Percentiles rank a stretch among this genome's conserved stretches.
These are phyloP conservation scores for Homarus gammarus DNA, from an alignment of 2,888 invertebrate genomes.

Conservation along the genomic window DNA sequence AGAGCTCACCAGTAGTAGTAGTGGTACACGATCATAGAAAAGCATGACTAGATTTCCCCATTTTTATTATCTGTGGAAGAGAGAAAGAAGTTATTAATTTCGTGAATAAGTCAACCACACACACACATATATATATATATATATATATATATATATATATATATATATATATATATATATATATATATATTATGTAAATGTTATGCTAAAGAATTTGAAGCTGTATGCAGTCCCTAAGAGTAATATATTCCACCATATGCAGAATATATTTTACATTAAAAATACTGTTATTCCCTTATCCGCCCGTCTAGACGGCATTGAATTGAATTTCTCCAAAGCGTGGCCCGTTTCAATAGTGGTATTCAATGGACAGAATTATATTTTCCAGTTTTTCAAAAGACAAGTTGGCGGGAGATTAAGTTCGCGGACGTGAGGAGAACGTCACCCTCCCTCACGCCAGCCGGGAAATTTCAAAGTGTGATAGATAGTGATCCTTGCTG, in stretches of 20 bases:
- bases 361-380: conserved; percentile 69
- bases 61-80: conserved; percentile 38
- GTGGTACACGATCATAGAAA: conserved; percentile 49
- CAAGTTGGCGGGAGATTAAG: conserved; percentile 51
- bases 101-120: too few species aligned
- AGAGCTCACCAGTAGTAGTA: conserved; percentile 54
- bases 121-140: too few species aligned
- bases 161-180: too few species aligned
- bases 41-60: conserved; percentile 64
- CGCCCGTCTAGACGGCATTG: conserved; percentile 61
- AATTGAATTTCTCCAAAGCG: conserved; percentile 70
- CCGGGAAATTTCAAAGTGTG: conserved; percentile 29
- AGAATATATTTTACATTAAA: conserved; percentile 25
- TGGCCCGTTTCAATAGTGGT: conserved; percentile 66
- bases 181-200: too few species aligned
- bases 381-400: conserved; percentile 69
- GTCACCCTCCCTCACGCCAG: not conserved
- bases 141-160: too few species aligned
- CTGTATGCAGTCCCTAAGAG: too few species aligned
- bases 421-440: conserved; percentile 41
- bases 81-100: not conserved
- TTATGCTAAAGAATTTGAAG: too few species aligned
- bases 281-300: conserved; percentile 33
- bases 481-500: conserved; percentile 9
- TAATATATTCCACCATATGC: too few species aligned